Base-by-base conservation (phyloP, 2,797 vertebrate genomes). In the Dryobates pubescens region DNA sequence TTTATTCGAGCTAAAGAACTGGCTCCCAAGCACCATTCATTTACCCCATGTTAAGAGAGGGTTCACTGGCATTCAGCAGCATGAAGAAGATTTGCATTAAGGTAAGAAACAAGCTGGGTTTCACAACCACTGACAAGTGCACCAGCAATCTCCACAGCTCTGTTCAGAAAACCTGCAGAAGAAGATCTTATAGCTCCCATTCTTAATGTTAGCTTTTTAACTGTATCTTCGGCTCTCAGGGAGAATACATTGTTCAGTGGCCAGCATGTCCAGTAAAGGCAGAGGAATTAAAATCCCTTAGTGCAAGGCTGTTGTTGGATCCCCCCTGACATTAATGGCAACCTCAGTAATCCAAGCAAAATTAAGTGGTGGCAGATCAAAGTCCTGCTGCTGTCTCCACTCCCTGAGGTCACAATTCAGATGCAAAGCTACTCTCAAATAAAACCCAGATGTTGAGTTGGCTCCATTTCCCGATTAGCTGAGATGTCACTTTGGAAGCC, bases 391-490 rank as follows among this genome's bases (percentile, higher is more conserved):
- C 82, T 91, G 89, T 82, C 88, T 92, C 59, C 45, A 17, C 71
- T 92, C 71, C 59, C 71, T 69, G 91, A 95, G 85, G 70, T 97
- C 89, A 88, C 75, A 57, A 81, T 67, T 76, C 89, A 92, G 74
- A 96, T 76, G 77, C 91, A 94, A 57, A 79, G 51, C 53, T 89
- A 72, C 45, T 76, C 20, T 36, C 82, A 96, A 95, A 96, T 93
- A 73, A 34, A 91, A 95, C 73, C 94, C 96, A 96, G 94, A 97
- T 90, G 96, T 90, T 88, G 79, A 91, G 63, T 65, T 3, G 10
- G 65, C 75, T 97, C 75, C 27, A 43, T 82, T 96, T 96, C 78
- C 94, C 94, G 76, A 90, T 94, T 93, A 94, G 75, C 81, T 90
- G 88, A 83, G 76, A 96, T 88, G 71, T 85, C 74, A 79, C 67